Percentiles rank a stretch among this genome's conserved stretches.
phyloP scores from a whole-genome alignment of 2,113 vertebrate species.

The Mus spicilegus region DNA sequence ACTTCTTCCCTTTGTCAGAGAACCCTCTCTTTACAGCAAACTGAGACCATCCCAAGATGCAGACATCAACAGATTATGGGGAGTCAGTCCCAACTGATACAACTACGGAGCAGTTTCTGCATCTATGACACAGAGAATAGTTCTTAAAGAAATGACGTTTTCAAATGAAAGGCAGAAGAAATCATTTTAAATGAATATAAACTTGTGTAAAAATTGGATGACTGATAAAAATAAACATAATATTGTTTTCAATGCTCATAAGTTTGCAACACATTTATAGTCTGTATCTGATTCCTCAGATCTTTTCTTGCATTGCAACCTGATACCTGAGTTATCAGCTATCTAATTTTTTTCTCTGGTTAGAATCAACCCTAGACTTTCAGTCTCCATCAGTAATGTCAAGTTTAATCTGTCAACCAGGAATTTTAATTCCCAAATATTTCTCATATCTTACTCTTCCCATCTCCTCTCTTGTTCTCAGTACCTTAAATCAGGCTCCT shows the following conservation, averaged over 20 bases:
- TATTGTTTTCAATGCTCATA: not conserved
- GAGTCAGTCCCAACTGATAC: not conserved
- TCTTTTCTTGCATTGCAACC: not conserved
- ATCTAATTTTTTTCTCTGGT: not conserved
- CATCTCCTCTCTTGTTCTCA: not conserved
- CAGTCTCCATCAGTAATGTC: not conserved
- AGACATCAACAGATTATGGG: not conserved
- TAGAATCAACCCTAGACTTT: not conserved
- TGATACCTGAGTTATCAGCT: not conserved
- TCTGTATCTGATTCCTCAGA: not conserved
- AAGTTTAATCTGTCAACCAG: not conserved
- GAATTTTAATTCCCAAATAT: not conserved
- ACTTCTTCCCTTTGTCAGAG: not conserved
- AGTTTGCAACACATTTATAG: not conserved
- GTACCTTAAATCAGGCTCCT: not conserved
- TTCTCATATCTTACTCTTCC: not conserved
- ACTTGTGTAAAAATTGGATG: not conserved
- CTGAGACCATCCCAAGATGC: not conserved
- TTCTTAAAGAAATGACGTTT: slow-evolving; percentile 25
- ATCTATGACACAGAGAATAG: not conserved
- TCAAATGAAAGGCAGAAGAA: slow-evolving; percentile 14
- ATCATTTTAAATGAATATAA: not conserved
- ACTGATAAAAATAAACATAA: slow-evolving; percentile 27
- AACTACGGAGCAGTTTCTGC: not conserved
- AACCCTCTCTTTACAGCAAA: not conserved